Base-by-base conservation (phyloP, 1,140 invertebrate species). In the Neuroterus valhalla region DNA sequence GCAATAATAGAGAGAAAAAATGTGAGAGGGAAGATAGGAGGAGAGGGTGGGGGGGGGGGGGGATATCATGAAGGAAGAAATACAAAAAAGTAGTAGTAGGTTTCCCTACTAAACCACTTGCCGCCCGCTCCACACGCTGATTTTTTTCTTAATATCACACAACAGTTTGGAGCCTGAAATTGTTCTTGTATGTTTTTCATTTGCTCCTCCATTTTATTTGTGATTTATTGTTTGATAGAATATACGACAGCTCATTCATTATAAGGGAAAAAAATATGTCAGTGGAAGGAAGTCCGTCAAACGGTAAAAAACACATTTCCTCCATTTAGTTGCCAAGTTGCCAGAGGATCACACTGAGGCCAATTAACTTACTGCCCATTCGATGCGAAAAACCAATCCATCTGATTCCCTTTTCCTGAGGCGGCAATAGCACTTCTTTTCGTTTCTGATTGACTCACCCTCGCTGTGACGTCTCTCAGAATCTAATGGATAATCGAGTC, bases 361-460 rank as follows among this genome's bases (percentile, higher is more conserved):
- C 55, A 72, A 72, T 72, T 55, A 66, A 72, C 70, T 72, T 72
- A 72, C 43, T 55, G 55, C 8, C n/a, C 48, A 26, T 26, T 62
- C 55, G 55, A 62, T 62, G 23, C 55, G 55, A 62, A 62, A 62
- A 62, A 15, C n/a, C 55, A 62, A 62, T 62, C 55, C 55, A 62
- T 62, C 23, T 31, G 55, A 62, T 26, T 38, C 55, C 55, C 55
- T 38, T n/a, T 26, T 62, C 55, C 55, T 23, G 31, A 26, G 55
- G 15, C 55, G 21, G 55, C 55, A 62, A 62, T 62, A 62, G 55
- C 55, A 62, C 26, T 62, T 62, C 26, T 62, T 62, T 62, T 62
- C 23, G 55, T 5, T 62, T 62, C 55, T 62, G 55, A 31, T 26
- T 23, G 31, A 31, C 55, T 62, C 55, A 62, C 55, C 21, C 55